Percentiles rank a stretch among this genome's conserved stretches.
Evolutionary conservation across 2,888 invertebrate species (phyloP).

Genomic region (Willowsia nigromaculata): DNA sequence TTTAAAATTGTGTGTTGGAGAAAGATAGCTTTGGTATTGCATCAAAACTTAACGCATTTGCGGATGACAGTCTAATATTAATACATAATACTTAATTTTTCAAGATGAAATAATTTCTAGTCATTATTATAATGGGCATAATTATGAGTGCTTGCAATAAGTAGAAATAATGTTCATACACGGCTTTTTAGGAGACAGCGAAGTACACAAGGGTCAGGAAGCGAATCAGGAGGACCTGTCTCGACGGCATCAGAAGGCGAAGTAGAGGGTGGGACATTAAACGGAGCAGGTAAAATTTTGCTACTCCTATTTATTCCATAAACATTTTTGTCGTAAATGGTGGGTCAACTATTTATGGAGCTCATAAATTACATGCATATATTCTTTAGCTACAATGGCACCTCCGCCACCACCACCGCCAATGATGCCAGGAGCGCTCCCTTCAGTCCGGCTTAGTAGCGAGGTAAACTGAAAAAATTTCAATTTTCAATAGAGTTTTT

Average conservation of each 20-base stretch:
- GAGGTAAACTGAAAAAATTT: constrained; percentile 80
- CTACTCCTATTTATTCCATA: no score
- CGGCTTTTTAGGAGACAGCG: constrained; percentile 67
- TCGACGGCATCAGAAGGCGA: constrained; percentile 28
- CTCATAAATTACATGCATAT: no score
- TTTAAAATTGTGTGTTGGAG: no score
- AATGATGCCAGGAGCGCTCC: constrained; percentile 82
- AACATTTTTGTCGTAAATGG: no score
- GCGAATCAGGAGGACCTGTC: constrained; percentile 28
- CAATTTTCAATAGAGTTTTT: not conserved
- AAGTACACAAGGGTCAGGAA: constrained; percentile 63
- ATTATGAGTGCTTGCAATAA: no score
- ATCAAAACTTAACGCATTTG: no score
- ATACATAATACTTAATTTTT: no score
- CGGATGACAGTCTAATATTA: no score
- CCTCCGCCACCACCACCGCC: constrained; percentile 84
- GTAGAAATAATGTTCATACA: not conserved
- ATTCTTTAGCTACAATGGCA: constrained; percentile 79
- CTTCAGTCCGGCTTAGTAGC: constrained; percentile 82
- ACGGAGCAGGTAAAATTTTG: constrained; percentile 45
- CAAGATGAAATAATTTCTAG: no score
- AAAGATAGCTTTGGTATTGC: no score
- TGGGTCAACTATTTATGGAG: no score
- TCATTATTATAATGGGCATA: no score
- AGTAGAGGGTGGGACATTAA: constrained; percentile 40